Evolutionary conservation across 2,797 vertebrate genomes (phyloP).

Genomic region (Sebastes taczanowskii): DNA sequence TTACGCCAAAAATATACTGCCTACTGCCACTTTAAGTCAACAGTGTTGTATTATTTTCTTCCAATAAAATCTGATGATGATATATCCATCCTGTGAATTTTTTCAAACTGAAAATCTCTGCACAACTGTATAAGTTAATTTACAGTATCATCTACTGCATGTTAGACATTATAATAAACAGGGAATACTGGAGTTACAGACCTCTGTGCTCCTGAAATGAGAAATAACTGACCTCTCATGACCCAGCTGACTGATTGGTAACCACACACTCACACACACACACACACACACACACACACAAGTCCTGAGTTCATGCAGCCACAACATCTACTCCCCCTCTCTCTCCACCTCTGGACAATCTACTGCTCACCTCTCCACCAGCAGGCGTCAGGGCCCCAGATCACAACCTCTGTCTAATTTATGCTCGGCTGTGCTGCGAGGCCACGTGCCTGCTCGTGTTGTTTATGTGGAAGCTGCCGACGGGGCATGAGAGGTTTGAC

Average conservation of each 20-base stretch:
- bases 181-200: background rate
- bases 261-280: background rate
- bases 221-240: constrained; percentile 12
- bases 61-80: background rate
- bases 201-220: background rate
- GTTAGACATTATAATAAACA: background rate
- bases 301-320: constrained; percentile 16
- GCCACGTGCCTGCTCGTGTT: constrained; percentile 52
- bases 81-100: background rate
- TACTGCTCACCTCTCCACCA: constrained; percentile 54
- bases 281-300: background rate
- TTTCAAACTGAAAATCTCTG: background rate
- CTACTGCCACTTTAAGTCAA: background rate
- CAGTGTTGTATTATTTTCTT: background rate
- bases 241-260: background rate
- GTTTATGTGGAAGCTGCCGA: constrained; percentile 57
- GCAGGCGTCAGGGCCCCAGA: constrained; percentile 42
- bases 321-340: constrained; percentile 15
- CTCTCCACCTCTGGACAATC: constrained; percentile 28
- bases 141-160: background rate
- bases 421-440: constrained; percentile 44
- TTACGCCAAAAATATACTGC: too few relatives aligned
- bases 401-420: constrained; percentile 70
- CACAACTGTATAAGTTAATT: background rate
- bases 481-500: constrained; percentile 32